Percentiles rank a stretch among this genome's conserved stretches.
phyloP scores from a whole-genome alignment of 2,888 invertebrate species.

The Digitonthophagus gazella region DNA sequence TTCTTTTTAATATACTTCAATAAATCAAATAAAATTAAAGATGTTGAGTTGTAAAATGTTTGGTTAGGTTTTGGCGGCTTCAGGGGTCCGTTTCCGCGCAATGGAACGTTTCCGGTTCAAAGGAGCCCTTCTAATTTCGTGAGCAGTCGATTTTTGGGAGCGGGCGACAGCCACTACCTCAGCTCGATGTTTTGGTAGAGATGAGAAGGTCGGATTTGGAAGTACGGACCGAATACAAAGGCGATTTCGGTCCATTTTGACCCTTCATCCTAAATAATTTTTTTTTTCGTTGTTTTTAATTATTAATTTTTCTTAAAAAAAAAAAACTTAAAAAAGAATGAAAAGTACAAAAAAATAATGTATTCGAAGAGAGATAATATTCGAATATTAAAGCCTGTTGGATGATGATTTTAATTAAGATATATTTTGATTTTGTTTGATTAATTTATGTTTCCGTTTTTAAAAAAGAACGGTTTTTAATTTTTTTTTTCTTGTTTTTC shows the following conservation, averaged over 20 bases:
- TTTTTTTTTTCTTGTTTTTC: slow-evolving; percentile 3
- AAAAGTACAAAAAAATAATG: too few relatives aligned
- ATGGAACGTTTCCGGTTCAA: slow-evolving; percentile 26
- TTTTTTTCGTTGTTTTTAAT: slow-evolving; percentile 8
- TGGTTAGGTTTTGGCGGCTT: slow-evolving; percentile 25
- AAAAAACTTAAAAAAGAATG: too few relatives aligned
- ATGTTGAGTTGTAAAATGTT: slow-evolving; percentile 6
- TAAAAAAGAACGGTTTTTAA: slow-evolving; percentile 1
- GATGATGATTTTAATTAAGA: slow-evolving; percentile 3
- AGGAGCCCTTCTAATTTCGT: slow-evolving; percentile 31
- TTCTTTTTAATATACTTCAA: not conserved
- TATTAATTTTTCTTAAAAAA: not conserved
- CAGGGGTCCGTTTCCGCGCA: slow-evolving; percentile 23
- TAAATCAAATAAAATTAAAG: not conserved
- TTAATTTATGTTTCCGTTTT: not conserved
- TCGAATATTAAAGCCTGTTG: not conserved
- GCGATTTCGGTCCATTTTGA: not conserved
- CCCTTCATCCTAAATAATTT: slow-evolving; percentile 5
- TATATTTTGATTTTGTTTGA: not conserved
- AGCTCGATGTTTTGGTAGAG: slow-evolving; percentile 41
- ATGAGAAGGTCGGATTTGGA: not conserved
- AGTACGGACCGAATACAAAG: not conserved
- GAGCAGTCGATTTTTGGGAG: slow-evolving; percentile 41
- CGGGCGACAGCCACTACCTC: slow-evolving; percentile 46
- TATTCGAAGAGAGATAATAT: not conserved